Percentiles rank a stretch among this genome's conserved stretches.
Evolutionary conservation across 2,888 invertebrate genomes (phyloP).

Genomic region (Schrankia costaestrigalis): DNA sequence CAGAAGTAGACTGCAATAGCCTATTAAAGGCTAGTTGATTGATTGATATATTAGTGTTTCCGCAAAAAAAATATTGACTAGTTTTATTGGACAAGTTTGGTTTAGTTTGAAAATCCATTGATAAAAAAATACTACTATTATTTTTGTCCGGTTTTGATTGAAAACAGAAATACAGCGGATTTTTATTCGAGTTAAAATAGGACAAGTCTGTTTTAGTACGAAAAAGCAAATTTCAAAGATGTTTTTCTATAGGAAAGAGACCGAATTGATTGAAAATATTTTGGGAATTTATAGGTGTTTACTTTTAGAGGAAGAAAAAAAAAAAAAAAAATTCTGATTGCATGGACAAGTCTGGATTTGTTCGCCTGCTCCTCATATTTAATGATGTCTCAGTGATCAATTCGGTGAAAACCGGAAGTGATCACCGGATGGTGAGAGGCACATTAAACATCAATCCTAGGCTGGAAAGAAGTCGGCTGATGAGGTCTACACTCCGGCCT

Average conservation of each 20-base stretch:
- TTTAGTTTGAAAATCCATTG: slow-evolving; percentile 4
- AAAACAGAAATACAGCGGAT: neutral
- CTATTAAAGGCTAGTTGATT: no score
- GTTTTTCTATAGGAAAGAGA: slow-evolving; percentile 1
- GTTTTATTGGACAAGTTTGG: slow-evolving; percentile 2
- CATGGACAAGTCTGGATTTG: slow-evolving; percentile 1
- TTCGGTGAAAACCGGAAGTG: no score
- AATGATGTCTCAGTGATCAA: no score
- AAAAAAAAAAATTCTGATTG: neutral
- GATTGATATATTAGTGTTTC: slow-evolving; percentile 1
- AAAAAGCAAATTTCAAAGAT: slow-evolving; percentile 1
- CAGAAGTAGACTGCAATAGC: no score
- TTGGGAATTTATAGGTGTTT: slow-evolving; percentile 1
- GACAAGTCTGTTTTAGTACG: slow-evolving; percentile 2
- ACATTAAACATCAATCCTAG: no score
- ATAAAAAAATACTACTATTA: neutral
- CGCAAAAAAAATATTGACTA: neutral
- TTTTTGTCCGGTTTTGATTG: slow-evolving; percentile 4
- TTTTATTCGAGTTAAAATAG: neutral
- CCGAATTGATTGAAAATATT: slow-evolving; percentile 1
- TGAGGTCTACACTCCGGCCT: no score
- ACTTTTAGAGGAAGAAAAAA: neutral
- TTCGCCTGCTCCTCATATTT: slow-evolving; percentile 2
- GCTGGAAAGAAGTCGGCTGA: no score
- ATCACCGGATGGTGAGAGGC: no score